Percentiles rank a stretch among this genome's conserved stretches.
These are phyloP conservation scores for Drosophila mayri DNA, from an alignment of 1,140 invertebrate species.

Conservation along the genomic window DNA sequence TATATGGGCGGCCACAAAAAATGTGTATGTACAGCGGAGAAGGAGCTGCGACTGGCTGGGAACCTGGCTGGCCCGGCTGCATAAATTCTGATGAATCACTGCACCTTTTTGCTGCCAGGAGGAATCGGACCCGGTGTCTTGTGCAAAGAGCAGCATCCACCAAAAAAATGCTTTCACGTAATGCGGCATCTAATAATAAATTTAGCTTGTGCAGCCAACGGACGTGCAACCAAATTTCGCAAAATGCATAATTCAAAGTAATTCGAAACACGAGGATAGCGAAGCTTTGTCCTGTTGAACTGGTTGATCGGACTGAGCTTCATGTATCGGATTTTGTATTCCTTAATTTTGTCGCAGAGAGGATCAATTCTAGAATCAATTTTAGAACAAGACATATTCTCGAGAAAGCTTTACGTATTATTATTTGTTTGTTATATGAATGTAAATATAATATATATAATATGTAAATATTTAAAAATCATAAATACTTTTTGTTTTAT, in stretches of 20 bases:
- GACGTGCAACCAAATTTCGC: constrained; percentile 64
- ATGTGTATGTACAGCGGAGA: constrained; percentile 15
- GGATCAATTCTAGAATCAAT: no score
- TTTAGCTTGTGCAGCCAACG: constrained; percentile 64
- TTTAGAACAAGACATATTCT: no score
- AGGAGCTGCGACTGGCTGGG: constrained; percentile 7
- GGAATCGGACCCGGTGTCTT: constrained; percentile 11
- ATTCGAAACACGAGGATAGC: constrained; percentile 62
- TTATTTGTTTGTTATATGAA: not conserved
- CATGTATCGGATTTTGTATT: not conserved
- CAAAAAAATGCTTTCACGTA: constrained; percentile 64
- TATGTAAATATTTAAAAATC: no score
- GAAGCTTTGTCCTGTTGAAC: constrained; percentile 24
- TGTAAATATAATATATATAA: not conserved
- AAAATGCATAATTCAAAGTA: constrained; percentile 81
- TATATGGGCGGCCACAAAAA: constrained; percentile 80
- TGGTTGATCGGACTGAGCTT: not conserved
- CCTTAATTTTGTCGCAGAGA: not conserved
- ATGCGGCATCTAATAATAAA: constrained; percentile 80
- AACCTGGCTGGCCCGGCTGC: constrained; percentile 40
- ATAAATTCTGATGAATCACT: constrained; percentile 83
- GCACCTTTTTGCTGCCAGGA: constrained; percentile 47
- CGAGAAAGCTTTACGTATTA: no score
- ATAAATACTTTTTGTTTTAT: not conserved
- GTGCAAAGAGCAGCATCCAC: constrained; percentile 22